A percentile compares a stretch with the other conserved stretches of the same genome.
These are phyloP conservation scores for Limonius californicus DNA, from an alignment of 1,140 invertebrate genomes.

Conservation along the genomic window DNA sequence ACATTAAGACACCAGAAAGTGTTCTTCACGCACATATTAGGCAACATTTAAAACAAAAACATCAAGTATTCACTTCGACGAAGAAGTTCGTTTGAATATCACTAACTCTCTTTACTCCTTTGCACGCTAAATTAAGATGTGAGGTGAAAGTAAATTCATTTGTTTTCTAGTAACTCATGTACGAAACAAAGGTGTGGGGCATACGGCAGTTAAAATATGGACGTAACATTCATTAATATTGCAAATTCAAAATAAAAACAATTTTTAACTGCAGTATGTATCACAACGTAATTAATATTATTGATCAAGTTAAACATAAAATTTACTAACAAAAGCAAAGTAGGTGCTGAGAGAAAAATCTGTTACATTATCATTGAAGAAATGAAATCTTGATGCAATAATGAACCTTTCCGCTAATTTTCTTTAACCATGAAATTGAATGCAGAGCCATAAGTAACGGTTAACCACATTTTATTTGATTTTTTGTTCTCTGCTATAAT, in stretches of 20 bases:
- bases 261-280: background rate
- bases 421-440: no score
- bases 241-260: background rate
- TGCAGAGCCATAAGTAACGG: no score
- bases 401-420: background rate
- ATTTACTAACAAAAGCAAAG: background rate
- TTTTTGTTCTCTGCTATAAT: no score
- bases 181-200: no score
- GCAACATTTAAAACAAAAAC: conserved; percentile 31
- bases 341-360: no score
- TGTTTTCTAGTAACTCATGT: background rate
- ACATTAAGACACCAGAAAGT: conserved; percentile 26
- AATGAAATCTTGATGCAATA: background rate
- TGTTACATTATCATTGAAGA: no score
- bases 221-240: background rate
- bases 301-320: conserved; percentile 11
- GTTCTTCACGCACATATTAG: conserved; percentile 25
- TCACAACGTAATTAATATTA: background rate
- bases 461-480: no score
- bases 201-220: background rate
- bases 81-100: conserved; percentile 19
- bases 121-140: conserved; percentile 5
- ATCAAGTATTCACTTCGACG: conserved; percentile 15
- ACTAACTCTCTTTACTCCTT: conserved; percentile 11
- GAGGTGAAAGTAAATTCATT: background rate